Evolutionary conservation across 2,113 vertebrate genomes (phyloP).

Genomic region (Oenanthe melanoleuca): DNA sequence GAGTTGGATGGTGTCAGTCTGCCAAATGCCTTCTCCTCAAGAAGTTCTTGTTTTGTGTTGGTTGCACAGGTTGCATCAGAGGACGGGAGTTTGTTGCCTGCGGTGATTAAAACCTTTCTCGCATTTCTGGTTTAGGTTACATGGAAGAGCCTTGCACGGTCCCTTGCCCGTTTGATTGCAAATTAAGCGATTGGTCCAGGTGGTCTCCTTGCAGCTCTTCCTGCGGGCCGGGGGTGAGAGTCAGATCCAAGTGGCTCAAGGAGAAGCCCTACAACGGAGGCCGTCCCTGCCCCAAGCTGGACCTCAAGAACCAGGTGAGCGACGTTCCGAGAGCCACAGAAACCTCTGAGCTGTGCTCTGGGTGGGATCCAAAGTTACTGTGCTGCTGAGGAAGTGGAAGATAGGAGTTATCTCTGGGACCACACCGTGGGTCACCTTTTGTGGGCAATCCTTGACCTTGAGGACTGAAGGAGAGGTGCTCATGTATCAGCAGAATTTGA

Average conservation of each 20-base stretch:
- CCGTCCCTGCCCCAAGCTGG: slow-evolving; percentile 92
- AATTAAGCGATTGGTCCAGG: slow-evolving; percentile 92
- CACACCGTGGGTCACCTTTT: neutral
- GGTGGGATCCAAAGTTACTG: neutral
- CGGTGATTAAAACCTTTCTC: neutral
- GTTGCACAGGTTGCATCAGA: neutral
- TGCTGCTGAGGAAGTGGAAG: neutral
- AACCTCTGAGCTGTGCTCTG: neutral
- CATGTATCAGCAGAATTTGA: neutral
- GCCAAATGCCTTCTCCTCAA: neutral
- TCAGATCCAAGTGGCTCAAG: slow-evolving; percentile 92
- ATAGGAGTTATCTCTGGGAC: neutral
- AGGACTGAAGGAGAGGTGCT: neutral
- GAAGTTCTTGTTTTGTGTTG: neutral
- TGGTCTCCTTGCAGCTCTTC: slow-evolving; percentile 92
- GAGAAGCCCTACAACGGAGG: slow-evolving; percentile 97
- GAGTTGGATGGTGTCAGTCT: fast-evolving
- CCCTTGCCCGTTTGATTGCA: slow-evolving; percentile 95
- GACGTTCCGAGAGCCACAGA: neutral
- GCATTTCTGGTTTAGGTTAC: slow-evolving; percentile 81
- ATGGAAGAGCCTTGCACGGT: slow-evolving; percentile 86
- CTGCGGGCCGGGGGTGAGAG: slow-evolving; percentile 88
- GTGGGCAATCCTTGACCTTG: neutral
- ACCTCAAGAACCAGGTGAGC: slow-evolving; percentile 97
- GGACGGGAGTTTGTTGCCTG: neutral